phyloP scores from a whole-genome alignment of 2,113 vertebrate genomes.

The Steatornis caripensis region DNA sequence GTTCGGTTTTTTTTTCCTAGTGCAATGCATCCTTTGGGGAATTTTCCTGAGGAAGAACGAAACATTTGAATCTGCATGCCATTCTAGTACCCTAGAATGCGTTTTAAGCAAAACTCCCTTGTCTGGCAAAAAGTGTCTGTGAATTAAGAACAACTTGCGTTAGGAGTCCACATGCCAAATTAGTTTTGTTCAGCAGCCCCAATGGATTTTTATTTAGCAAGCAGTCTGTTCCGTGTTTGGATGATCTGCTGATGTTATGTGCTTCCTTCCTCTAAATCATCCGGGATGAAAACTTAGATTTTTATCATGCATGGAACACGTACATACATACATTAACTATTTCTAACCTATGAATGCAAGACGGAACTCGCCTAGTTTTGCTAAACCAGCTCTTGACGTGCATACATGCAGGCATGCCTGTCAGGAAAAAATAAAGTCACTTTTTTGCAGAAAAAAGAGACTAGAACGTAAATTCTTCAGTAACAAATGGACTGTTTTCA shows the following conservation, averaged over 20 bases:
- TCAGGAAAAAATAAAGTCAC: too few relatives aligned
- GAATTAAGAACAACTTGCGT: conserved; percentile 24
- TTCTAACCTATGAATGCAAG: not conserved
- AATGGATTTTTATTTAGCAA: conserved; percentile 39
- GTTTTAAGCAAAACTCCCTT: conserved; percentile 17
- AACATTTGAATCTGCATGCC: conserved; percentile 13
- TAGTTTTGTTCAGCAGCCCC: not conserved
- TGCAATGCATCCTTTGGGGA: not conserved
- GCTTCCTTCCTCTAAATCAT: not conserved
- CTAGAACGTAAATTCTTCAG: not conserved
- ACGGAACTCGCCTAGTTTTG: not conserved
- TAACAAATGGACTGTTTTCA: not conserved
- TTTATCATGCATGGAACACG: not conserved
- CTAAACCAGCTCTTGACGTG: not conserved
- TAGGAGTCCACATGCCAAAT: conserved; percentile 41
- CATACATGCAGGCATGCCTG: fast-evolving
- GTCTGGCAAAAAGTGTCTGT: not conserved
- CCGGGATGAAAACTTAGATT: not conserved
- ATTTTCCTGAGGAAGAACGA: not conserved
- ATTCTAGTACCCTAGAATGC: not conserved
- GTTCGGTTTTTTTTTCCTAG: not conserved
- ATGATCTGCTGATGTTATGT: not conserved
- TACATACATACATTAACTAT: not conserved
- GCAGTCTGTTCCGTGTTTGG: conserved; percentile 10
- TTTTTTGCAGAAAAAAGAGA: too few relatives aligned